phyloP scores from a whole-genome alignment of 1,140 invertebrate genomes.

The Eurosta solidaginis region DNA sequence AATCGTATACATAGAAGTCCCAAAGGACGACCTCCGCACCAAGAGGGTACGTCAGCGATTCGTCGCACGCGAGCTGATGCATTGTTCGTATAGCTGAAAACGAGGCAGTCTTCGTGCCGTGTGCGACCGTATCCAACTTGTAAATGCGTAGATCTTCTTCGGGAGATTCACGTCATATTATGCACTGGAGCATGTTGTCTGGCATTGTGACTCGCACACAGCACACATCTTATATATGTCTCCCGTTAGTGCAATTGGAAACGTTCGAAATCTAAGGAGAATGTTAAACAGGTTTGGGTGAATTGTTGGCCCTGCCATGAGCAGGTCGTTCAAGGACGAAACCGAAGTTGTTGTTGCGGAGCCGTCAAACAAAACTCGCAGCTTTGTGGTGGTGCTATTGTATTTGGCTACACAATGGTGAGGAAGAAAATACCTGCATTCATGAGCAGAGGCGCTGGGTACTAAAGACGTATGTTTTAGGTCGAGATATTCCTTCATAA shows the following conservation, averaged over 20 bases:
- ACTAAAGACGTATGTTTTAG: too few species aligned
- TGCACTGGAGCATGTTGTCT: constrained; percentile 45
- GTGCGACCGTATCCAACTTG: constrained; percentile 48
- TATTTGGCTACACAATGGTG: too few species aligned
- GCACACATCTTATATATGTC: neutral
- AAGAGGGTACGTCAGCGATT: constrained; percentile 39
- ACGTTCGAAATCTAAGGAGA: neutral
- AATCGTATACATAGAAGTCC: constrained; percentile 60
- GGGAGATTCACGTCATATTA: constrained; percentile 56
- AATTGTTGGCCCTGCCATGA: too few species aligned
- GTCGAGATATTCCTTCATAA: too few species aligned
- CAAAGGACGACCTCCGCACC: constrained; percentile 40
- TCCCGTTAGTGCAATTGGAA: neutral
- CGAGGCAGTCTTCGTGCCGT: constrained; percentile 52
- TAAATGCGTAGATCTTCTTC: constrained; percentile 29
- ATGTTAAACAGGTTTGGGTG: too few species aligned
- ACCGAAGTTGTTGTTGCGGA: too few species aligned
- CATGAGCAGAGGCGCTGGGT: too few species aligned
- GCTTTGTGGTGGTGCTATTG: too few species aligned
- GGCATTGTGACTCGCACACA: neutral
- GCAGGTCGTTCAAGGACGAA: too few species aligned
- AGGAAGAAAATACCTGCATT: too few species aligned
- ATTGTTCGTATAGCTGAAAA: constrained; percentile 52
- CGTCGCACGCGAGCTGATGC: constrained; percentile 46
- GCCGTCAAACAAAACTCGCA: too few species aligned